Conservation (phyloP, 2,113 vertebrate species). For the Nesospiza acunhae region DNA sequence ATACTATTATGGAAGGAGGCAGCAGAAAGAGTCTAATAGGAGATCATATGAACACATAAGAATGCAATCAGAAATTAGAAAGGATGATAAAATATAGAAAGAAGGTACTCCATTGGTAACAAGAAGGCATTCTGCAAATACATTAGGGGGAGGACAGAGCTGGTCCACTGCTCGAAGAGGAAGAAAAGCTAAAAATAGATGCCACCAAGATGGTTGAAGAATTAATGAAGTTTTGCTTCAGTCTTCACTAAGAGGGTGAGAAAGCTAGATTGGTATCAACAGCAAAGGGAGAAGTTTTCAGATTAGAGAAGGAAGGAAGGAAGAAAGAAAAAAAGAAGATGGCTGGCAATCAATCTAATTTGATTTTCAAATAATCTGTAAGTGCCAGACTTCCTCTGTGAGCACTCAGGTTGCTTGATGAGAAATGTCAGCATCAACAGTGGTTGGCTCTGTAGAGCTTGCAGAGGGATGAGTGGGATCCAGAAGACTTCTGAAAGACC, state of each 20-base stretch:
- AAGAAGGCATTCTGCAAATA: background rate
- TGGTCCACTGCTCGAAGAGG: background rate
- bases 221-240: background rate
- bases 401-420: accelerated
- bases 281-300: background rate
- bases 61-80: background rate
- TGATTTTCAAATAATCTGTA: background rate
- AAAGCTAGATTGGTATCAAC: background rate
- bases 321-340: background rate
- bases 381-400: background rate
- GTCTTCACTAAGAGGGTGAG: background rate
- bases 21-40: background rate
- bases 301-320: background rate
- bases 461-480: background rate
- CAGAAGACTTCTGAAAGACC: background rate
- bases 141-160: background rate
- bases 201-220: background rate
- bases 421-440: background rate
- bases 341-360: background rate
- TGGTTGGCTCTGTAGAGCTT: background rate
- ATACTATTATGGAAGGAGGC: background rate
- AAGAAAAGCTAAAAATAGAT: background rate
- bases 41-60: background rate
- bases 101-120: accelerated
- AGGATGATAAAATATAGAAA: background rate